Percentiles rank a stretch among this genome's conserved stretches.
Evolutionary conservation across 2,113 vertebrate species (phyloP).

Genomic region (Cairina moschata): DNA sequence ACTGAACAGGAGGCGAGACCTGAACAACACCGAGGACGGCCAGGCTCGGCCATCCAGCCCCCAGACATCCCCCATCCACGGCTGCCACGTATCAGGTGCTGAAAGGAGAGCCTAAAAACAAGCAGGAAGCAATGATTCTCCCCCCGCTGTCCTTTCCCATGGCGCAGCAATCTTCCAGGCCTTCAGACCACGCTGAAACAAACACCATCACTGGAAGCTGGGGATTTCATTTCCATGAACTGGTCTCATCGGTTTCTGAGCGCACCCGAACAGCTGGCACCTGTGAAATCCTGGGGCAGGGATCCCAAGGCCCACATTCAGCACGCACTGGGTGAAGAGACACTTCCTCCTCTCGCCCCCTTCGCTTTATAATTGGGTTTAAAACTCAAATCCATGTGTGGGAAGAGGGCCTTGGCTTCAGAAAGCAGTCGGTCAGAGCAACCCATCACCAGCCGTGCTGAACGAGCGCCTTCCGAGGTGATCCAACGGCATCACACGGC

Average conservation of each 20-base stretch:
- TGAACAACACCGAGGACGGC: background rate
- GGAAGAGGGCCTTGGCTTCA: background rate
- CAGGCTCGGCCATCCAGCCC: background rate
- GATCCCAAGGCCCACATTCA: background rate
- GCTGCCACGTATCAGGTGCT: background rate
- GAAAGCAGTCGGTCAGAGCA: background rate
- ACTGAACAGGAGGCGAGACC: background rate
- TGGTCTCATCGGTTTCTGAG: background rate
- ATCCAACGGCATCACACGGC: background rate
- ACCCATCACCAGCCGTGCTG: background rate
- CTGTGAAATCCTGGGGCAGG: background rate
- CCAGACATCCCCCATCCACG: rapidly evolving
- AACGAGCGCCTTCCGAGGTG: background rate
- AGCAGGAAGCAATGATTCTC: background rate
- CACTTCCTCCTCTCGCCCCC: background rate
- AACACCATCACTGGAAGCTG: background rate
- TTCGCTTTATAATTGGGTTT: background rate
- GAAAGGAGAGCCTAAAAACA: background rate
- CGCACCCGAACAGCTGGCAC: background rate
- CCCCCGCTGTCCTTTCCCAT: background rate
- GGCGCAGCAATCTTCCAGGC: background rate
- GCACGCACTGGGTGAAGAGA: rapidly evolving
- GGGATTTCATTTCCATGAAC: background rate
- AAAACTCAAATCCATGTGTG: background rate
- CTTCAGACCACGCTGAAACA: rapidly evolving